Percentiles rank a stretch among this genome's conserved stretches.
Evolutionary conservation across 2,113 vertebrate genomes (phyloP).

Genomic region (Pangasianodon hypophthalmus): DNA sequence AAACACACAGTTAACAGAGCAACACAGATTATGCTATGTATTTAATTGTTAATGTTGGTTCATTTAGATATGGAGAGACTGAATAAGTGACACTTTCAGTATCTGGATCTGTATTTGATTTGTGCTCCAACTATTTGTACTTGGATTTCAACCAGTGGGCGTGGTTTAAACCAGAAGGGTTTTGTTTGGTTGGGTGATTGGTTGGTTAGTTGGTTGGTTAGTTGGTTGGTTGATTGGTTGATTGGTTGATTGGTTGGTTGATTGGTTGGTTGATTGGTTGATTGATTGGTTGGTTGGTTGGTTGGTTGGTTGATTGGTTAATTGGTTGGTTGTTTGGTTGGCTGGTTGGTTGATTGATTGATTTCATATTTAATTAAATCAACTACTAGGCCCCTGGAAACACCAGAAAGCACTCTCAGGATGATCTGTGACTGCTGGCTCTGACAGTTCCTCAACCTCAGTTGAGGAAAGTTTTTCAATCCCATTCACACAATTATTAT

Average conservation of each 20-base stretch:
- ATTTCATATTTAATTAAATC: not conserved
- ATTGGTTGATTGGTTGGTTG: no score
- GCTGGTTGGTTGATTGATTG: not conserved
- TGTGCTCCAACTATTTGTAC: not conserved
- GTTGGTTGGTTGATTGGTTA: no score
- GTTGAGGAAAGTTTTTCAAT: not conserved
- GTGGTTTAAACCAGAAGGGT: not conserved
- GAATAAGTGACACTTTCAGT: not conserved
- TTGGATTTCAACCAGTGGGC: not conserved
- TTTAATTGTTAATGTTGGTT: not conserved
- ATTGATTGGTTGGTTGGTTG: not conserved
- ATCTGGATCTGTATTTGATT: slow-evolving; percentile 3
- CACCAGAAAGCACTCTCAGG: not conserved
- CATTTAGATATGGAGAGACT: not conserved
- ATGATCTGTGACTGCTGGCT: not conserved
- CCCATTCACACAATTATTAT: not conserved
- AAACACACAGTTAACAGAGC: not conserved
- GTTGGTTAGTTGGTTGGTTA: not conserved
- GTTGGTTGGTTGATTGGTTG: no score
- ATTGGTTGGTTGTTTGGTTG: no score
- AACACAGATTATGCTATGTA: not conserved
- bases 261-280: not conserved
- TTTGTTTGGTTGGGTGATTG: not conserved
- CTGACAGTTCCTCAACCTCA: not conserved
- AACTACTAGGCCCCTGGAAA: not conserved